phyloP scores from a whole-genome alignment of 2,888 invertebrate species.

The Parthenolecanium corni region DNA sequence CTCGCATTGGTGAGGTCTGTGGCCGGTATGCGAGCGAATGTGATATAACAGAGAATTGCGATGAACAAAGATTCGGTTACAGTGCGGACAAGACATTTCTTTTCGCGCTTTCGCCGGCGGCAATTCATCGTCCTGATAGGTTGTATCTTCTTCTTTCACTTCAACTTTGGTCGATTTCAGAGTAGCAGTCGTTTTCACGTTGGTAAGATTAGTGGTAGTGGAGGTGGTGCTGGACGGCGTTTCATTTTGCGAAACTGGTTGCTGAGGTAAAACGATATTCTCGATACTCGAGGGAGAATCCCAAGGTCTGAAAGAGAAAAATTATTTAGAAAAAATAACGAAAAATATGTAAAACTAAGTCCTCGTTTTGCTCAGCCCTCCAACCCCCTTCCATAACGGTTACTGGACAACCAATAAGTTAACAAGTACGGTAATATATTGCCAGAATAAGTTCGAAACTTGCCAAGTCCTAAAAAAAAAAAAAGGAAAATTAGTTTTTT shows the following conservation, averaged over 20 bases:
- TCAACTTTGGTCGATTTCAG: neutral
- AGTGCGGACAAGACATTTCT: conserved; percentile 50
- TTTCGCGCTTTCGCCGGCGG: conserved; percentile 31
- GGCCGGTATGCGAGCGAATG: conserved; percentile 63
- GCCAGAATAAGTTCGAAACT: too few species aligned
- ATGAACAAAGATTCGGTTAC: conserved; percentile 63
- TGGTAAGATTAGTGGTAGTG: neutral
- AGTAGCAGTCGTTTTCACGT: neutral
- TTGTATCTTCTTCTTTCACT: conserved; percentile 2
- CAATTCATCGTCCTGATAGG: conserved; percentile 1
- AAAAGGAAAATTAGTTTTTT: too few species aligned
- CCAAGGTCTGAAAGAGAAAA: neutral
- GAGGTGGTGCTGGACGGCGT: neutral
- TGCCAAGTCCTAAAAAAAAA: too few species aligned
- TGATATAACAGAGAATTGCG: conserved; percentile 77
- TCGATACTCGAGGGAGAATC: neutral
- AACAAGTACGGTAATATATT: too few species aligned
- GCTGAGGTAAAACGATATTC: conserved; percentile 13
- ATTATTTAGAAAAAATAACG: neutral
- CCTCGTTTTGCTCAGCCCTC: too few species aligned
- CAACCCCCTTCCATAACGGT: too few species aligned
- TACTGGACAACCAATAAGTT: too few species aligned
- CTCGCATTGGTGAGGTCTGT: conserved; percentile 63
- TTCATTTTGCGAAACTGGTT: neutral
- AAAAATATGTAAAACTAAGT: too few species aligned